These are phyloP conservation scores for Ancistrus triradiatus DNA, from an alignment of 2,113 vertebrate species.

Conservation along the genomic window DNA sequence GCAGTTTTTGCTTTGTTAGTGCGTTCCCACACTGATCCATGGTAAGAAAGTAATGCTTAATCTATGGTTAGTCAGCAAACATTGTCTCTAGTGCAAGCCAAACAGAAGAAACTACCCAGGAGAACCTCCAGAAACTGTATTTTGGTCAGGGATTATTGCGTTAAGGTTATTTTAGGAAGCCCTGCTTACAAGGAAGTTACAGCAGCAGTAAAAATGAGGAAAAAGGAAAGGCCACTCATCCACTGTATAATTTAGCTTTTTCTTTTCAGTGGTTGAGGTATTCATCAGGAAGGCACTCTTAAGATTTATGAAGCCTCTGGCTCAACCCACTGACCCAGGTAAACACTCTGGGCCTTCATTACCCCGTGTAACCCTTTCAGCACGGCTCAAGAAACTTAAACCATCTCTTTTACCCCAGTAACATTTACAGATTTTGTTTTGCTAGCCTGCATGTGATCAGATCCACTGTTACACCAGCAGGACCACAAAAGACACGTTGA, in stretches of 20 bases:
- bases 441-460: conserved; percentile 16
- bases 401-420: too few species aligned
- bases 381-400: neutral
- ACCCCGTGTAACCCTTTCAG: conserved; percentile 34
- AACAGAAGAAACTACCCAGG: conserved; percentile 72
- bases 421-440: too few species aligned
- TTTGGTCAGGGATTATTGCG: conserved; percentile 64
- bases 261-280: conserved; percentile 71
- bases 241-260: conserved; percentile 69
- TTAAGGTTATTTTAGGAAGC: conserved; percentile 73
- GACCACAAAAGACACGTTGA: conserved; percentile 22
- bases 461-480: conserved; percentile 11
- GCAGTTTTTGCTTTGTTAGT: conserved; percentile 29
- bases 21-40: conserved; percentile 39
- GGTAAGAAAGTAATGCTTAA: conserved; percentile 58
- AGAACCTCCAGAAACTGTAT: conserved; percentile 65
- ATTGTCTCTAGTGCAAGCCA: too few species aligned
- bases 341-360: conserved; percentile 46
- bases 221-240: conserved; percentile 37
- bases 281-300: conserved; percentile 63
- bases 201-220: neutral
- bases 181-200: conserved; percentile 46
- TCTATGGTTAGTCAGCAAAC: conserved; percentile 44
- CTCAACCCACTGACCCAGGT: conserved; percentile 57
- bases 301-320: too few species aligned